These are phyloP conservation scores for Quadroppia sp. DNA, from an alignment of 2,888 invertebrate species.

Conservation along the genomic window DNA sequence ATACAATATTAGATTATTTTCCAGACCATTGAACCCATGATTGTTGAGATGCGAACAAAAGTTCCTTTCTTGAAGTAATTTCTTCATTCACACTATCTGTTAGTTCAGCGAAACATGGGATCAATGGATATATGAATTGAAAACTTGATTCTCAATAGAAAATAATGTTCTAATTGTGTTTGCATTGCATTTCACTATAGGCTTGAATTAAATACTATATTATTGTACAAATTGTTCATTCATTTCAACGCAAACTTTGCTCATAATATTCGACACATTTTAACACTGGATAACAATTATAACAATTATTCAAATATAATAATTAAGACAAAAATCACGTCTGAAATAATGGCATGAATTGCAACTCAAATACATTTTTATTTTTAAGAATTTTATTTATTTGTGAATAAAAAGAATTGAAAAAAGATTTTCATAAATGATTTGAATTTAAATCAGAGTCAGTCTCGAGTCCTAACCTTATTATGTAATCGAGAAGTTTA, in stretches of 20 bases:
- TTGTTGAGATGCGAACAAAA: background rate
- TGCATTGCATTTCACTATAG: too few species aligned
- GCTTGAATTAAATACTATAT: too few species aligned
- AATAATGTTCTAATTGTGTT: constrained; percentile 8
- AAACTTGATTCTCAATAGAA: background rate
- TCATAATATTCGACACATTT: background rate
- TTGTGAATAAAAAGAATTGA: background rate
- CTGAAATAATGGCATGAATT: background rate
- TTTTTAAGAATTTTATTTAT: background rate
- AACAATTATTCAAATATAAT: constrained; percentile 1
- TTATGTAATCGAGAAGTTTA: constrained; percentile 17
- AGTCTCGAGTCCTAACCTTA: constrained; percentile 3
- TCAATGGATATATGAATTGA: background rate
- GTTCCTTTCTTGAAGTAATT: background rate
- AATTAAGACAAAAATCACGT: background rate
- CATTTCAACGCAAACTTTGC: background rate
- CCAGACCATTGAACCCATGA: background rate
- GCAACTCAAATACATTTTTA: background rate
- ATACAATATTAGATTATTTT: background rate
- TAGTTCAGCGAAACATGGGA: background rate
- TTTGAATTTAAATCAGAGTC: constrained; percentile 15
- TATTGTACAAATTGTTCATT: too few species aligned
- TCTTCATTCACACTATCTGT: background rate
- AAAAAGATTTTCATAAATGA: constrained; percentile 7
- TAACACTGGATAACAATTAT: background rate